Evolutionary conservation across 2,113 vertebrate species (phyloP).

Genomic region (Oxygymnocypris stewartii): DNA sequence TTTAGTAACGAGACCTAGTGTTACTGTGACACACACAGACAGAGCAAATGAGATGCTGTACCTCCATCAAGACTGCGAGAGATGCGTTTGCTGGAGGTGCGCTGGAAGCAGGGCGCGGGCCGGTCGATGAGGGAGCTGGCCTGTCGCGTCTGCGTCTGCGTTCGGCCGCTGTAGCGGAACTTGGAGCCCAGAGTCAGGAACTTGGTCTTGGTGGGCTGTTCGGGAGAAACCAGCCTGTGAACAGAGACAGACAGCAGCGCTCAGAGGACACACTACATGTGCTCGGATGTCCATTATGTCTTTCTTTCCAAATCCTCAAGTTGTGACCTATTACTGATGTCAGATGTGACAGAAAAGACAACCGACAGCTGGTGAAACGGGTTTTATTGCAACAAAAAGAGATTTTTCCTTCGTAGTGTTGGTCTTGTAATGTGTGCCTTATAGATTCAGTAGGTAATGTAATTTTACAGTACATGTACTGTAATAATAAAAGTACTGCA

Average conservation of each 20-base stretch:
- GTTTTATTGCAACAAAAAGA: too few relatives aligned
- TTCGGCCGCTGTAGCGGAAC: constrained; percentile 88
- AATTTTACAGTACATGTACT: too few relatives aligned
- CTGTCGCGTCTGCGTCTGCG: constrained; percentile 83
- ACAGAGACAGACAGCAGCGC: background rate
- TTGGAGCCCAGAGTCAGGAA: constrained; percentile 87
- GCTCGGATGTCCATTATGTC: too few relatives aligned
- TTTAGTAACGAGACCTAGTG: background rate
- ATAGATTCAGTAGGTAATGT: too few relatives aligned
- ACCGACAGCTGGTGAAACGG: too few relatives aligned
- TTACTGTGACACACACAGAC: background rate
- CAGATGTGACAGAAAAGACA: too few relatives aligned
- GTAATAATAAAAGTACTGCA: too few relatives aligned
- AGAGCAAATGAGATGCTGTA: constrained; percentile 49
- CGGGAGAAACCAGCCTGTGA: constrained; percentile 79
- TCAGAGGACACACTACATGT: background rate
- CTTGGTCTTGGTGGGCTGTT: constrained; percentile 83
- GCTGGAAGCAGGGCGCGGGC: constrained; percentile 80
- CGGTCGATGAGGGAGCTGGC: constrained; percentile 86
- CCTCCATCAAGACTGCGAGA: constrained; percentile 86
- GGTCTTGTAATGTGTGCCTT: too few relatives aligned
- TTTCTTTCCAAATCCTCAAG: too few relatives aligned
- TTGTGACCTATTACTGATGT: too few relatives aligned
- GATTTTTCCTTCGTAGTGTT: too few relatives aligned
- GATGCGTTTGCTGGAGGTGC: constrained; percentile 82